Evolutionary conservation across 2,797 vertebrate genomes (phyloP).

Genomic region (Hybognathus amarus): DNA sequence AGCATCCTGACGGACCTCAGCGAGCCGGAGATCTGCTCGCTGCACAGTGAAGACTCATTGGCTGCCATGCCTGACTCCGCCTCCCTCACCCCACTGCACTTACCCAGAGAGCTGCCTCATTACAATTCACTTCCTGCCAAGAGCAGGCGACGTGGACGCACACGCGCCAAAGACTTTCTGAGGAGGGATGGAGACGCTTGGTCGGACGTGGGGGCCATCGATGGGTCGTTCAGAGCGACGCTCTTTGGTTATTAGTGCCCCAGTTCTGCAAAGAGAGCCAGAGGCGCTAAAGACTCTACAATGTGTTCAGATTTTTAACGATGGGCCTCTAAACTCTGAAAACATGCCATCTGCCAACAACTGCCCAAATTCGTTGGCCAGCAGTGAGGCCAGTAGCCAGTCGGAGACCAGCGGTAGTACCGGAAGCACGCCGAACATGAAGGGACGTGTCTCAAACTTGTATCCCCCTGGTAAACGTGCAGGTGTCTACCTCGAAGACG

Average conservation of each 20-base stretch:
- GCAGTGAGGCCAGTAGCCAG: conserved; percentile 84
- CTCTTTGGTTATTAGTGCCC: conserved; percentile 84
- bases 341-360: conserved; percentile 36
- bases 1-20: conserved; percentile 96
- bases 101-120: conserved; percentile 56
- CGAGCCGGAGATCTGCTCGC: conserved; percentile 92
- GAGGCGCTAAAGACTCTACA: conserved; percentile 81
- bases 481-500: conserved; percentile 94
- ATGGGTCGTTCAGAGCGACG: conserved; percentile 66
- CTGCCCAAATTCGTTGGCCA: conserved; percentile 64
- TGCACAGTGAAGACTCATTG: conserved; percentile 88
- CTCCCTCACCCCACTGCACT: conserved; percentile 69
- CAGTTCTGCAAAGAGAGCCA: conserved; percentile 84
- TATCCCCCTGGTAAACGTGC: conserved; percentile 79
- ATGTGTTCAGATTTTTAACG: conserved; percentile 83
- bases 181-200: conserved; percentile 91
- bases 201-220: conserved; percentile 78
- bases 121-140: conserved; percentile 76
- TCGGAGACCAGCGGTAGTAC: conserved; percentile 76
- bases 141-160: conserved; percentile 76
- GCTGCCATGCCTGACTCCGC: conserved; percentile 80
- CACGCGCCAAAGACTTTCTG: conserved; percentile 89
- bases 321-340: conserved; percentile 66
- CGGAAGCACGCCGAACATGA: conserved; percentile 81
- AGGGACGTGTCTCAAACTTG: conserved; percentile 78